Conservation (phyloP, 2,113 vertebrate genomes). For the Pygoscelis adeliae region DNA sequence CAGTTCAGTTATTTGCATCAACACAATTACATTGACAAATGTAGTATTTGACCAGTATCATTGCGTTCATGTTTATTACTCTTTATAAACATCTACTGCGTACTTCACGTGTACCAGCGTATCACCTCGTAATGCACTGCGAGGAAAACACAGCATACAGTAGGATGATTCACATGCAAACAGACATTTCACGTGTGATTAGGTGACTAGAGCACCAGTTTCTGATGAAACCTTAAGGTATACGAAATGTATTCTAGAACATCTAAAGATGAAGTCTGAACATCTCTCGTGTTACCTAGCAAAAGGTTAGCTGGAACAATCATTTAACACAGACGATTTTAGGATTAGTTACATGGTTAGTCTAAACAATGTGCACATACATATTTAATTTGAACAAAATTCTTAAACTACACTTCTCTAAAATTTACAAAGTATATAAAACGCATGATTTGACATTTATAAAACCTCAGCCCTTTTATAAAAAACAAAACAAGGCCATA, state of each 20-base stretch:
- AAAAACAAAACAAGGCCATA: slow-evolving; percentile 6
- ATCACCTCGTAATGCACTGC: background rate
- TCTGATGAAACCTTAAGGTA: background rate
- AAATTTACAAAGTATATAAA: slow-evolving; percentile 33
- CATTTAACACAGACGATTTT: background rate
- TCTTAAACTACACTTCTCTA: background rate
- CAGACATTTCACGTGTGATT: accelerated
- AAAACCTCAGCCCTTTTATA: slow-evolving; percentile 48
- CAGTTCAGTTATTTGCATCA: slow-evolving; percentile 10
- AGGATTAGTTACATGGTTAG: background rate
- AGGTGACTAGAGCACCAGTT: background rate
- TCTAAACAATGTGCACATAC: background rate
- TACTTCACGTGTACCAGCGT: background rate
- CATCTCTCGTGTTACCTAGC: background rate
- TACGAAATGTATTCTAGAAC: background rate
- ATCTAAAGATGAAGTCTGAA: background rate
- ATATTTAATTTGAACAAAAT: background rate
- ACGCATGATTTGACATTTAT: background rate
- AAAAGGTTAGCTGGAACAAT: background rate
- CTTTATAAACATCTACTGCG: background rate
- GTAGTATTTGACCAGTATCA: background rate
- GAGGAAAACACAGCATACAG: background rate
- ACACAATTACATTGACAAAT: background rate
- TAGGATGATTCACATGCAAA: background rate
- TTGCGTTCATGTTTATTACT: background rate